Base-by-base conservation (phyloP, 2,113 vertebrate genomes). In the Phalacrocorax aristotelis region DNA sequence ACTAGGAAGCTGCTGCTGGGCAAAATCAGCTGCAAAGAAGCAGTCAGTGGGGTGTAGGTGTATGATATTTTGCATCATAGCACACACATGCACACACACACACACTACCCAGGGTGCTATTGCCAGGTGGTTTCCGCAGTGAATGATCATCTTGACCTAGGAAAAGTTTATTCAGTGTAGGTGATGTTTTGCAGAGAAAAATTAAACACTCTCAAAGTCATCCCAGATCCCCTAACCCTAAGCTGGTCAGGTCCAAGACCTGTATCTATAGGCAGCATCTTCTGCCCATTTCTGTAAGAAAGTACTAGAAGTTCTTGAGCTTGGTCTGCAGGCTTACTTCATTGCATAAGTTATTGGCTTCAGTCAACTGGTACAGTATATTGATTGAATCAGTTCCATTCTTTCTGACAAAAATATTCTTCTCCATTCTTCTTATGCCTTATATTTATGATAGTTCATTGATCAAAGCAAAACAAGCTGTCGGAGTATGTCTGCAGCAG, bases 401-500 rank as follows among this genome's bases (percentile, higher is more conserved):
- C 55, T 86, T 80, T 83, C 51, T 52, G 60, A 83, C 36, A 87
- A 90, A 93, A 92, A 83, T 46, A 64, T 74, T 70, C 66, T 89
- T 83, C 44, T 71, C 55, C 80, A 51, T 81, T 95, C 76, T 75
- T 87, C 29, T 48, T 80, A 4, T 72, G 57, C 38, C 49, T 75
- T 17, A 0, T 36, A 52, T 71, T 87, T 93, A 32, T 65, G 75
- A 46, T 40, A 74, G 54, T 23, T 89, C 83, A 93, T 84, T 96
- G 92, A 96, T 90, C 85, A 95, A 89, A 95, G 91, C 36, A 57
- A 26, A 68, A 49, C 27, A 27, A 91, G 80, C 76, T 94, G 94
- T 91, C 93, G 87, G 62, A 61, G 57, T 9, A 61, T 30, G 52
- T 11, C 36, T 23, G 21, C 84, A 82, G 74, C 55, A 64, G 72